These are phyloP conservation scores for Ictalurus furcatus DNA, from an alignment of 2,113 vertebrate genomes.

Conservation along the genomic window DNA sequence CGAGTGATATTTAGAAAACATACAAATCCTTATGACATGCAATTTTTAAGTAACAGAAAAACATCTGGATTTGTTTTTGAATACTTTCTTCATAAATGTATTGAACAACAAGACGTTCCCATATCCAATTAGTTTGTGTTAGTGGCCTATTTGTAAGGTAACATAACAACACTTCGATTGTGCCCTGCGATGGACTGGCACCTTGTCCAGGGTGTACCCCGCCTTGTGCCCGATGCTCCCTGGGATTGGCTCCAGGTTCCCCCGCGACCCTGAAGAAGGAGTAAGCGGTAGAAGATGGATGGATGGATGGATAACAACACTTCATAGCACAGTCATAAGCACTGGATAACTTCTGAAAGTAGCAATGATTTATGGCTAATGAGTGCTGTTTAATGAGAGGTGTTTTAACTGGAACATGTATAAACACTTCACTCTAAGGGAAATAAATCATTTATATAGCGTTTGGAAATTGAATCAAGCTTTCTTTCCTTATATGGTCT, in stretches of 20 bases:
- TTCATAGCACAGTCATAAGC: neutral
- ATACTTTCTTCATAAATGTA: no score
- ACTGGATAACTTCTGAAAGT: neutral
- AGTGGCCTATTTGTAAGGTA: no score
- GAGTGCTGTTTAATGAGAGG: no score
- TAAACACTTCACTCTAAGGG: neutral
- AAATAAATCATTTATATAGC: neutral
- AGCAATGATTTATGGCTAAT: no score
- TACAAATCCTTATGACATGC: neutral
- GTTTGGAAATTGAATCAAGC: neutral
- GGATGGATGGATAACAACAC: neutral
- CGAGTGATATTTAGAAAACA: neutral
- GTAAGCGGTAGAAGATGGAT: no score
- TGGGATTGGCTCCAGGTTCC: no score
- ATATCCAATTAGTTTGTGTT: neutral
- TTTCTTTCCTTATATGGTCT: neutral
- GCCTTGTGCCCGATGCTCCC: no score
- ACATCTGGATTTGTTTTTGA: no score
- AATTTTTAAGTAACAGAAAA: neutral
- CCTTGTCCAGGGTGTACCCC: no score
- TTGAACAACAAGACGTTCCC: neutral
- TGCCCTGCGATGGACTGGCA: no score
- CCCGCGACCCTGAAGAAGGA: no score
- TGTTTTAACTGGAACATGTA: neutral
- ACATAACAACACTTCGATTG: neutral